Conservation (phyloP, 2,888 invertebrate species). For the Brachypalpus laphriformis region DNA sequence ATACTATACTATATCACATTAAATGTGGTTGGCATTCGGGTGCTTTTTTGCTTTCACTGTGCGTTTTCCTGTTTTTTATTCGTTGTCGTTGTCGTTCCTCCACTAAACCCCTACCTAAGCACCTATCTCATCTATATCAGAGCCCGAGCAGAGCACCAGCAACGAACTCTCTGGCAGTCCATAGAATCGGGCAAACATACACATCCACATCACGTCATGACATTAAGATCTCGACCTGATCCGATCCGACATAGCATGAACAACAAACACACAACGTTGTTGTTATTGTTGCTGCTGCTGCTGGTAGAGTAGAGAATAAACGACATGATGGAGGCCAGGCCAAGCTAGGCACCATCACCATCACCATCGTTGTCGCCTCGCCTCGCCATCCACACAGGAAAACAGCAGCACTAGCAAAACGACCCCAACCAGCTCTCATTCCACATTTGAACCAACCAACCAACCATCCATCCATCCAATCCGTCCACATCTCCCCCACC, state of each 20-base stretch:
- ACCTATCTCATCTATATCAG: slow-evolving; percentile 61
- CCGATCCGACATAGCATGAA: slow-evolving; percentile 72
- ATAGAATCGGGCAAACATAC: slow-evolving; percentile 52
- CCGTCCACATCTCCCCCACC: slow-evolving; percentile 26
- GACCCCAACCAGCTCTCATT: slow-evolving; percentile 65
- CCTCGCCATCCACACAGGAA: slow-evolving; percentile 22
- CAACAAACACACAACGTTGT: slow-evolving; percentile 48
- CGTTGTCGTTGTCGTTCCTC: slow-evolving; percentile 42
- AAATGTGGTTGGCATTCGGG: slow-evolving; percentile 73
- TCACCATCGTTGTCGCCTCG: too few species aligned
- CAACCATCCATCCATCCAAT: slow-evolving; percentile 51
- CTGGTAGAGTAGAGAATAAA: slow-evolving; percentile 40
- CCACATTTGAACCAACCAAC: slow-evolving; percentile 56
- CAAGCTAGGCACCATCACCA: slow-evolving; percentile 31
- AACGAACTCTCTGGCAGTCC: slow-evolving; percentile 51
- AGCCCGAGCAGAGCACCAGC: slow-evolving; percentile 14
- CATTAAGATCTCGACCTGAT: slow-evolving; percentile 74
- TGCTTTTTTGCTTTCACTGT: slow-evolving; percentile 72
- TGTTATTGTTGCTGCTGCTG: too few species aligned
- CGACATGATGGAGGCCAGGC: slow-evolving; percentile 58
- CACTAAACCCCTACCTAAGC: slow-evolving; percentile 8
- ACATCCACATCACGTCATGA: slow-evolving; percentile 69
- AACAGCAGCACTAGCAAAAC: slow-evolving; percentile 63
- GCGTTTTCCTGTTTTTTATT: slow-evolving; percentile 71
- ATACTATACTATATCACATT: slow-evolving; percentile 72